These are phyloP conservation scores for Neoitamus cyanurus DNA, from an alignment of 2,888 invertebrate species.

Conservation along the genomic window DNA sequence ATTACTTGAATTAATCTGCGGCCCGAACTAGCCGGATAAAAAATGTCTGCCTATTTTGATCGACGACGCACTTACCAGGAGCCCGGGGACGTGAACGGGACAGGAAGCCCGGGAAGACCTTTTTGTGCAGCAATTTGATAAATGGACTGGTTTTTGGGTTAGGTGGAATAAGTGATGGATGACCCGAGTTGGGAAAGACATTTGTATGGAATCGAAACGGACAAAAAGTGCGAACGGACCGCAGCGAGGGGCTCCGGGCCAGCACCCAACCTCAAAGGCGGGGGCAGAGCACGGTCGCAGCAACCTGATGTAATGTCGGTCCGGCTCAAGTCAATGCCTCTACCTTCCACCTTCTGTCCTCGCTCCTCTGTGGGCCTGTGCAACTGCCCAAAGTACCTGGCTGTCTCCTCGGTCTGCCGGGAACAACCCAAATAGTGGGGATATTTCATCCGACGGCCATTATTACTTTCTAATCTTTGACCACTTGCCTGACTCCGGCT, in stretches of 20 bases:
- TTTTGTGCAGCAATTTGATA: constrained; percentile 45
- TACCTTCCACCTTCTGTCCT: neutral
- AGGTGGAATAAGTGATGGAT: constrained; percentile 54
- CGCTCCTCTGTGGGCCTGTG: neutral
- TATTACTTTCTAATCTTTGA: constrained; percentile 56
- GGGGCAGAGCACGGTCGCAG: neutral
- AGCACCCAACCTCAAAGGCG: neutral
- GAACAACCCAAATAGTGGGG: constrained; percentile 47
- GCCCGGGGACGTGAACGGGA: constrained; percentile 9
- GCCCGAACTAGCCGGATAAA: constrained; percentile 16
- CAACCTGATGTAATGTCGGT: neutral
- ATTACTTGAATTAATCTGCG: constrained; percentile 62
- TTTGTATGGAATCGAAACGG: constrained; percentile 53
- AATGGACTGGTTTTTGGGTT: constrained; percentile 50
- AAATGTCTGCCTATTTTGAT: constrained; percentile 40
- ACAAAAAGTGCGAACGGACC: constrained; percentile 43
- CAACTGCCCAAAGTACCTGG: neutral
- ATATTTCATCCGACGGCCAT: constrained; percentile 53
- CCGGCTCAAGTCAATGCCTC: constrained; percentile 12
- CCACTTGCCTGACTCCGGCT: constrained; percentile 53
- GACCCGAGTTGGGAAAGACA: constrained; percentile 54
- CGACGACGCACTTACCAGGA: neutral
- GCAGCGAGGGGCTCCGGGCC: constrained; percentile 7
- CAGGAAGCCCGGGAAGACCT: constrained; percentile 8
- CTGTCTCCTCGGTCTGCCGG: constrained; percentile 21